Conservation (phyloP, 1,140 invertebrate species). For the Drosophila varians region DNA sequence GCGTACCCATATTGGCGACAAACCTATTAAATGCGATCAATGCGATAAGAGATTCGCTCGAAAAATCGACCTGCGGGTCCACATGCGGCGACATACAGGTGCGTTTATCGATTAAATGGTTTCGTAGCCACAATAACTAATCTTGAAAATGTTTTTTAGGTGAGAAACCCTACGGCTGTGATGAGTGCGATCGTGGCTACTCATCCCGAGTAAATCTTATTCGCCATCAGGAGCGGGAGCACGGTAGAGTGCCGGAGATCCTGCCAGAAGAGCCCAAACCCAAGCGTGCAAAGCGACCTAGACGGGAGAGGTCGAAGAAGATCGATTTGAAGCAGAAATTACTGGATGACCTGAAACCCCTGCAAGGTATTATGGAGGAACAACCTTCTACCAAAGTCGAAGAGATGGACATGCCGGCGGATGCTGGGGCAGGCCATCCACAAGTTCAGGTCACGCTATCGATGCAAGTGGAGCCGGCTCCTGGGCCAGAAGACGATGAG, state of each 20-base stretch:
- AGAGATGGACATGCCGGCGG: constrained; percentile 35
- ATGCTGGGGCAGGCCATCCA: constrained; percentile 57
- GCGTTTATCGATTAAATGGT: constrained; percentile 53
- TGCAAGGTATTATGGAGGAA: constrained; percentile 59
- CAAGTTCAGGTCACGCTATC: constrained; percentile 76
- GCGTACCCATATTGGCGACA: constrained; percentile 83
- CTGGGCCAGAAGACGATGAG: constrained; percentile 34
- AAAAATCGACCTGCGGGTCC: constrained; percentile 85
- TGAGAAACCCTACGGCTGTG: constrained; percentile 75
- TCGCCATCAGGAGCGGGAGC: constrained; percentile 70
- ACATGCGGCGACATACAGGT: constrained; percentile 87
- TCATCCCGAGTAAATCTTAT: constrained; percentile 73
- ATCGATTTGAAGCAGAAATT: constrained; percentile 63
- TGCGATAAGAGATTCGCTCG: constrained; percentile 86
- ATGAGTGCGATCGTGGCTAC: constrained; percentile 64
- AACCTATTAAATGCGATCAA: constrained; percentile 85
- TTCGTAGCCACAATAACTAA: background rate
- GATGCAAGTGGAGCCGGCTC: constrained; percentile 70
- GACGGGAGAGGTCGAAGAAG: constrained; percentile 64
- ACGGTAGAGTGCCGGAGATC: constrained; percentile 26
- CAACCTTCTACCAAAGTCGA: background rate
- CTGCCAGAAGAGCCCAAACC: constrained; percentile 1
- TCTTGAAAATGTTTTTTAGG: constrained; percentile 22
- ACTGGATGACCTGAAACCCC: constrained; percentile 48
- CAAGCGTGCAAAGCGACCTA: constrained; percentile 40